Base-by-base conservation (phyloP, 2,888 invertebrate genomes). In the Lithophane semibrunnea region DNA sequence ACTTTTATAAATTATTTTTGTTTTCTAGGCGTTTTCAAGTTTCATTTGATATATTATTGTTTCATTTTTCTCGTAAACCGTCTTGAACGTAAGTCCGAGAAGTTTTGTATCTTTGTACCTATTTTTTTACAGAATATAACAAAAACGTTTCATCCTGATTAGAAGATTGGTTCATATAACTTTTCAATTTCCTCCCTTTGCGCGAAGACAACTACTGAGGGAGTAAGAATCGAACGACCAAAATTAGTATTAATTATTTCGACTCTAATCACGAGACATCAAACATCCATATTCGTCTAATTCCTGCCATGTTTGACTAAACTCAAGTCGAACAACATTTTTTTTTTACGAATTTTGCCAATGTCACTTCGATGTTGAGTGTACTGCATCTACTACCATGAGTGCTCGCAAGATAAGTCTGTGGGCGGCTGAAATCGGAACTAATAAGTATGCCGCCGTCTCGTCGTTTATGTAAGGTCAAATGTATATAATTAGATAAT, bases 1-100 rank as follows among this genome's bases (percentile, higher is more conserved):
- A 75, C 68, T 74, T 73, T 58, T 63, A 77, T 66, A 69, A 42
- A 70, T 76, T 68, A 79, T 77, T 77, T 79, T 76, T 81, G 70
- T 58, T 65, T 74, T 56, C 21, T 37, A 0, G 9, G 3, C 64
- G 64, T 65, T 60, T 71, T 72, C 52, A 68, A 66, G n/a, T 60
- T 75, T 75, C 37, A 72, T 73, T 72, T 75, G 16, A 74, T 24
- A n/a, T 12, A 29, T 44, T 71, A 64, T 7, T 4, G 24, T 63
- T 68, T 47, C 13, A 54, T 54, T 54, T 67, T 47, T 69, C 16
- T 49, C 29, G 54, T 68, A 64, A 37, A 3, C 37, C 37, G 18
- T 21, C 7, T 42, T 67, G 10, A 49, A 37, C 10, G 29, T n/a
- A 63, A 29, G 0, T 66, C 4, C 8, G 9, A 9, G 18, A 29